Evolutionary conservation across 1,140 invertebrate genomes (phyloP), one percentile per base, ranked within the genome.

Genomic region (Drosophila azteca): DNA sequence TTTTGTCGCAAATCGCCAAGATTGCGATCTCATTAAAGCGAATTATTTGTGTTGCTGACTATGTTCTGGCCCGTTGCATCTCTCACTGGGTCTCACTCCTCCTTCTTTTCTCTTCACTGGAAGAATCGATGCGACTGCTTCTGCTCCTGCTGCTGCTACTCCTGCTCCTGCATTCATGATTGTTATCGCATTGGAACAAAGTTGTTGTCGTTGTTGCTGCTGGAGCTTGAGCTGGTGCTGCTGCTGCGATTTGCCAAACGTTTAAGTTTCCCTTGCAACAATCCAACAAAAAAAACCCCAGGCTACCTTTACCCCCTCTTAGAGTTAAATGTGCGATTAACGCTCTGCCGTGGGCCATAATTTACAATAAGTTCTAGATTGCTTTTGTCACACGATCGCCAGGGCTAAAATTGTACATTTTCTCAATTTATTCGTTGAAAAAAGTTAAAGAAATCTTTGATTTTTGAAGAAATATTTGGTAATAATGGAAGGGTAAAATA

Each of bases 21-120:
- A 88, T 88, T 88, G 83, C 76, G 84, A 88, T 88, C 83, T 88
- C 83, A 88, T 88, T 88, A 88, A 88, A 82, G 84, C 83, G 84
- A 88, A 89, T 88, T 88, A 88, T 88, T 88, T 88, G 85, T 88
- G 83, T 88, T 69, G 83, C 79, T 88, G 83, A 74, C 81, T 88
- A 87, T 88, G 84, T 88, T 83, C 65, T 49, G 55, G 67, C 67
- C 76, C 75, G 76, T 87, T 79, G 84, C 79, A 77, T 70, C 68
- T 79, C 79, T 88, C 79, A 67, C 63, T 88, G 70, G 64, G 13
- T 63, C 60, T 54, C 53, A 11, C 45, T 50, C 20, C 8, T 24
- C 45, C 49, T 20, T 15, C 49, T 26, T 5, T 45, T 48, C 53
- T 2, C 31, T 43, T 35, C 31, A 35, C 35, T 13, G 35, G 35